phyloP scores from a whole-genome alignment of 64 coral and sea anemone genomes.

The Dendronephthya gigantea region DNA sequence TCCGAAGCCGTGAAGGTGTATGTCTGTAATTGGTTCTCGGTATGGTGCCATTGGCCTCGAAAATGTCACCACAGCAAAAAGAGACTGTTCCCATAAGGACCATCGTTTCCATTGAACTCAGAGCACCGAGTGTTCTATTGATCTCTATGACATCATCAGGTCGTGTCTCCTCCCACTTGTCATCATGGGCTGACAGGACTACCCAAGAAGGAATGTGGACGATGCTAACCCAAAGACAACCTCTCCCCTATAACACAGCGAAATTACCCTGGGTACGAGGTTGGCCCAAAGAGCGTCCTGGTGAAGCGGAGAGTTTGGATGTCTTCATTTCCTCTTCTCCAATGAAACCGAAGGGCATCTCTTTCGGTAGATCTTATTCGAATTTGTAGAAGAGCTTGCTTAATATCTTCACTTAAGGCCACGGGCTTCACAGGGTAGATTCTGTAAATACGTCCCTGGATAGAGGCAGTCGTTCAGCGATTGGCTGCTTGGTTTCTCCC shows the following conservation, averaged over 20 bases:
- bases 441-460: not conserved
- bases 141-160: not conserved
- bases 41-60: not conserved
- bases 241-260: too few species aligned
- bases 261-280: too few species aligned
- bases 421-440: not conserved
- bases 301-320: not conserved
- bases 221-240: too few species aligned
- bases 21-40: not conserved
- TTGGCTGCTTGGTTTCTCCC: not conserved
- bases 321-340: not conserved
- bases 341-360: slow-evolving; percentile 4
- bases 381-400: not conserved
- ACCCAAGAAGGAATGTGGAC: not conserved
- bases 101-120: not conserved
- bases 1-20: not conserved
- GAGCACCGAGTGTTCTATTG: not conserved
- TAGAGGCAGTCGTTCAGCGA: not conserved
- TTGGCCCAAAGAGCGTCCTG: not conserved
- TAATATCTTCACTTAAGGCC: not conserved
- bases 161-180: not conserved
- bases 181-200: not conserved
- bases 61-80: not conserved
- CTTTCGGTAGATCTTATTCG: not conserved
- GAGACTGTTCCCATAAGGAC: not conserved